Percentiles rank a stretch among this genome's conserved stretches.
These are phyloP conservation scores for Amblyjoppa proteus DNA, from an alignment of 2,888 invertebrate genomes.

Conservation along the genomic window DNA sequence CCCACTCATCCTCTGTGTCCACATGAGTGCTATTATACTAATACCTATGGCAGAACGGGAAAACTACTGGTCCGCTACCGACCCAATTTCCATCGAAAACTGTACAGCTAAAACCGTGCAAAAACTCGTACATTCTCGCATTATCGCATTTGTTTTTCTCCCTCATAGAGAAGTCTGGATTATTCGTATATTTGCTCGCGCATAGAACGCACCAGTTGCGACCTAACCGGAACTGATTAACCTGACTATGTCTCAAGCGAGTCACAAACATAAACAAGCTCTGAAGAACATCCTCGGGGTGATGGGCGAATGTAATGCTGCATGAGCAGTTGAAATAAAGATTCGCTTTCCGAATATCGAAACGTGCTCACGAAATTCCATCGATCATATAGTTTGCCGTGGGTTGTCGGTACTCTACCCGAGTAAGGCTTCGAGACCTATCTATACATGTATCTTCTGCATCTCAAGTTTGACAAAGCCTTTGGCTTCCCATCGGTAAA, in stretches of 20 bases:
- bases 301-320: too few species aligned
- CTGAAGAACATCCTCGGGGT: too few species aligned
- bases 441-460: neutral
- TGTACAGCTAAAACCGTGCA: neutral
- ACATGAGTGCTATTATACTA: constrained; percentile 19
- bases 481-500: neutral
- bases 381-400: neutral
- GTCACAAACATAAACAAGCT: too few species aligned
- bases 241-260: too few species aligned
- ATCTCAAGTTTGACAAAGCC: neutral
- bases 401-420: neutral
- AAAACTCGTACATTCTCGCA: neutral
- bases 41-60: neutral
- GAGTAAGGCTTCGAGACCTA: neutral
- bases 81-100: constrained; percentile 15
- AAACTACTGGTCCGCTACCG: neutral
- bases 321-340: too few species aligned
- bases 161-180: neutral
- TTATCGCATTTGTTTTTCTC: neutral
- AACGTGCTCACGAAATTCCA: too few species aligned
- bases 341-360: too few species aligned
- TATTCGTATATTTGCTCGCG: neutral
- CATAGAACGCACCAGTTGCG: neutral
- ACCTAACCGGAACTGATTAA: neutral
- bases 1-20: constrained; percentile 10